These are phyloP conservation scores for Drosophila quadrilineata DNA, from an alignment of 1,140 invertebrate genomes.

Conservation along the genomic window DNA sequence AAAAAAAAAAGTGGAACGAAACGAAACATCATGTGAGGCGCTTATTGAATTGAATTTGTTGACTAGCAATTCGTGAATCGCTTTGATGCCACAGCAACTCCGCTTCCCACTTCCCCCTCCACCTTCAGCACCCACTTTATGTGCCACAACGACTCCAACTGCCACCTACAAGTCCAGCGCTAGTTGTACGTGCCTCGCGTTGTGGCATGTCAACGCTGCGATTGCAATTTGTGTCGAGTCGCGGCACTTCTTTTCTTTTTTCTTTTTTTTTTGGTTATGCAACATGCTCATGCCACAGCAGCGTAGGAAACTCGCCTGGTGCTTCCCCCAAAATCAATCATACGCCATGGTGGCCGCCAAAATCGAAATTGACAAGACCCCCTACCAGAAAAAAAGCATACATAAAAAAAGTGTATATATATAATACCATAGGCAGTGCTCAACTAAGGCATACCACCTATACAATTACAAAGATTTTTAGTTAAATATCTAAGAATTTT, in stretches of 20 bases:
- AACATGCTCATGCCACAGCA: constrained; percentile 52
- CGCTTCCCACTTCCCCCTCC: no score
- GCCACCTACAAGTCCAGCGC: no score
- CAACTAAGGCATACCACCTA: no score
- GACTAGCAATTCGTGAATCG: constrained; percentile 50
- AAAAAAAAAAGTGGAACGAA: constrained; percentile 16
- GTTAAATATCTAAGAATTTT: no score
- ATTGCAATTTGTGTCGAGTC: constrained; percentile 39
- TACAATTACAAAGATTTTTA: no score
- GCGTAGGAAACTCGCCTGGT: constrained; percentile 34
- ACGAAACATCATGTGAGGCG: constrained; percentile 49
- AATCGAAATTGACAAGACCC: constrained; percentile 65
- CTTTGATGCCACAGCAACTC: constrained; percentile 54
- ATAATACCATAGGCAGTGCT: no score
- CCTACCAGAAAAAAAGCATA: constrained; percentile 21
- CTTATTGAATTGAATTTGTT: constrained; percentile 74
- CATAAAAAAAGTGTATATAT: constrained; percentile 7
- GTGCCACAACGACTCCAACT: no score
- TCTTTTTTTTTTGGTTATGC: constrained; percentile 72
- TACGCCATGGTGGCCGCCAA: constrained; percentile 51
- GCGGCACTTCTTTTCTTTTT: no score
- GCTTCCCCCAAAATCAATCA: constrained; percentile 61
- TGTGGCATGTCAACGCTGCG: constrained; percentile 57
- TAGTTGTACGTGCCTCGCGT: no score
- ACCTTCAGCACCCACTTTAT: no score